A percentile compares a stretch with the other conserved stretches of the same genome.
Conservation (phyloP, 2,113 vertebrate species). For the Petrocephalus microphthalmus region DNA sequence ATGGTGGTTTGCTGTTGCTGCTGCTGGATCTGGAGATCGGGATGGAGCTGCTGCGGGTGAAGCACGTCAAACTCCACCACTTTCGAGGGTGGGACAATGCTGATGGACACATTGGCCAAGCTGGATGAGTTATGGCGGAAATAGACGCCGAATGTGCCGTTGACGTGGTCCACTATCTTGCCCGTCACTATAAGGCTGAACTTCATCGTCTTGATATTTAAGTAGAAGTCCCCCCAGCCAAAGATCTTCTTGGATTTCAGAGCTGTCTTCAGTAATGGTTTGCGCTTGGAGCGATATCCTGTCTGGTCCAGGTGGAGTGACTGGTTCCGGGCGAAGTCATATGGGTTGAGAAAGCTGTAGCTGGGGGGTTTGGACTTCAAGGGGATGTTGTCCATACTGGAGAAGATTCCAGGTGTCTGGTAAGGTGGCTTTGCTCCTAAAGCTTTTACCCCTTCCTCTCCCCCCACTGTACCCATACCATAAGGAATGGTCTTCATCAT, state of each 20-base stretch:
- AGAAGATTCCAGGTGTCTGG: slow-evolving; percentile 59
- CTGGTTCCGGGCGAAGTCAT: slow-evolving; percentile 70
- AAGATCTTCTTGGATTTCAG: slow-evolving; percentile 91
- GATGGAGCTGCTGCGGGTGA: slow-evolving; percentile 63
- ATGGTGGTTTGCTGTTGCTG: slow-evolving; percentile 71
- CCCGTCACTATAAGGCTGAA: slow-evolving; percentile 77
- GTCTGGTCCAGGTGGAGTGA: slow-evolving; percentile 58
- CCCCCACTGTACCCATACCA: slow-evolving; percentile 47
- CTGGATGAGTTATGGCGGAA: slow-evolving; percentile 96
- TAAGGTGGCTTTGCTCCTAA: slow-evolving; percentile 62
- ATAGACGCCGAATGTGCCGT: slow-evolving; percentile 94
- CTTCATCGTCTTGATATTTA: slow-evolving; percentile 84
- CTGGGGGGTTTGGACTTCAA: slow-evolving; percentile 64
- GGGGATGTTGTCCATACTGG: slow-evolving; percentile 56
- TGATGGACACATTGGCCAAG: slow-evolving; percentile 85
- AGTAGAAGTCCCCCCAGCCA: slow-evolving; percentile 96
- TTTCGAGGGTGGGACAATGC: slow-evolving; percentile 85
- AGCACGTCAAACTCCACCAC: slow-evolving; percentile 84
- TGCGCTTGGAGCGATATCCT: slow-evolving; percentile 72
- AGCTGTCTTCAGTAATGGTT: slow-evolving; percentile 75
- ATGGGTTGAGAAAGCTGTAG: slow-evolving; percentile 59
- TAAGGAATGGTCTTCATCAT: slow-evolving; percentile 70
- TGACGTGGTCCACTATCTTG: slow-evolving; percentile 92
- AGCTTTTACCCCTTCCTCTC: slow-evolving; percentile 29
- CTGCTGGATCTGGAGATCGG: slow-evolving; percentile 70